These are phyloP conservation scores for Mya arenaria DNA, from an alignment of 1,140 invertebrate genomes.

Conservation along the genomic window DNA sequence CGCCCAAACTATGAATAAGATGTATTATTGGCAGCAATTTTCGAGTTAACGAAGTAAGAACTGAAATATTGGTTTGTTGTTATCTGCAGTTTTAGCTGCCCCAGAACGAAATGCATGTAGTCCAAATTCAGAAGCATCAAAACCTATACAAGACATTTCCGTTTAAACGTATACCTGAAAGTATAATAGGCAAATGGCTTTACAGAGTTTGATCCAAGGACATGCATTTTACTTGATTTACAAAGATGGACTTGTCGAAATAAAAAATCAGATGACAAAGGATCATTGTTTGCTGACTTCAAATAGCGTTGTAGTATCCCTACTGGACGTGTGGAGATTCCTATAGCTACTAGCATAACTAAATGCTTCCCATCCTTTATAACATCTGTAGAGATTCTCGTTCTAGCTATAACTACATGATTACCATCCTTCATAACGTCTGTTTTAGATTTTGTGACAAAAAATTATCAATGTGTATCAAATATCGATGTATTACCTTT, in stretches of 20 bases:
- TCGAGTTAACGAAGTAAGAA: too few relatives aligned
- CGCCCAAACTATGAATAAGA: too few relatives aligned
- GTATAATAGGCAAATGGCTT: slow-evolving; percentile 25
- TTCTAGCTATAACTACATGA: too few relatives aligned
- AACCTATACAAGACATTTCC: slow-evolving; percentile 4
- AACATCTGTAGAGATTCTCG: too few relatives aligned
- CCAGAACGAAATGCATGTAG: slow-evolving; percentile 39
- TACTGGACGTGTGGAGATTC: background rate
- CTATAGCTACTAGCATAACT: background rate
- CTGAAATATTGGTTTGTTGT: too few relatives aligned
- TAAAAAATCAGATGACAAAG: slow-evolving; percentile 7
- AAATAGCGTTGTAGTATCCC: slow-evolving; percentile 3
- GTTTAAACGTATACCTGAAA: slow-evolving; percentile 9
- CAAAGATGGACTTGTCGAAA: slow-evolving; percentile 3
- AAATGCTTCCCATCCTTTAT: slow-evolving; percentile 1
- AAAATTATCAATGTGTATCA: background rate
- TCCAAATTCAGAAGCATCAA: slow-evolving; percentile 25
- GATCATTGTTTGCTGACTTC: background rate
- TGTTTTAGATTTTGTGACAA: slow-evolving; percentile 12
- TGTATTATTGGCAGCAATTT: too few relatives aligned
- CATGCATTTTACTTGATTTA: background rate
- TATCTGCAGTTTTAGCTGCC: too few relatives aligned
- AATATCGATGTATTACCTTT: slow-evolving; percentile 20
- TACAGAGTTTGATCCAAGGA: background rate
- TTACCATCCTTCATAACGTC: too few relatives aligned